Evolutionary conservation across 2,888 invertebrate species (phyloP), one percentile per base, ranked within the genome.

Genomic region (Crossocerus cetratus): DNA sequence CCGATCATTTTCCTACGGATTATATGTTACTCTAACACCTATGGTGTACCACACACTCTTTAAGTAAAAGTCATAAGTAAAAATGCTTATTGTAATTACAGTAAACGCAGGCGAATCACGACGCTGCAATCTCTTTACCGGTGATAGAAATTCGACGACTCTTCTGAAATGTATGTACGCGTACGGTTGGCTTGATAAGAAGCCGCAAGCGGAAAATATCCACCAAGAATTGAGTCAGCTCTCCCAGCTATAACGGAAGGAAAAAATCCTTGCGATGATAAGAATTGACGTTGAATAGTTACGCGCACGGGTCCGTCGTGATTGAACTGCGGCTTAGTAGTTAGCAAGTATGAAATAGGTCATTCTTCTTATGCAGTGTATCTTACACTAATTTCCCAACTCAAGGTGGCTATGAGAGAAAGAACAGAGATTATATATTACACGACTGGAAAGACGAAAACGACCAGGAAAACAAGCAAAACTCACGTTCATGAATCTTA

Each of bases 61-160:
- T 86, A 84, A 86, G 82, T 86, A 84, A 84, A 86, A 86, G 85
- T 85, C 78, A 82, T 86, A 87, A 89, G 88, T 88, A 88, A 88
- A 89, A 89, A 89, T 86, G 85, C 81, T 84, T 87, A 32, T 32
- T 32, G 86, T 84, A 84, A 82, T 85, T 86, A 86, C 84, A 83
- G 80, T 83, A 81, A 80, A 84, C 83, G 83, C 85, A 86, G 87
- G 82, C 80, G 77, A 87, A 86, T 81, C 83, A 84, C 84, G 84
- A 84, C 84, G 83, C 75, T 66, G 32, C 23, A 63, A 70, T 63
- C 65, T 49, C 49, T 49, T 16, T 49, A 5, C 11, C 32, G 3
- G 32, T 32, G 11, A 8, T 32, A 32, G 32, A 32, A 32, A 32
- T 32, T 32, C 32, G 8, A 32, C 32, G 32, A 5, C 8, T n/a